Evolutionary conservation across 1,140 invertebrate genomes (phyloP), one percentile per base, ranked within the genome.

Genomic region (Drosophila pectinifera): DNA sequence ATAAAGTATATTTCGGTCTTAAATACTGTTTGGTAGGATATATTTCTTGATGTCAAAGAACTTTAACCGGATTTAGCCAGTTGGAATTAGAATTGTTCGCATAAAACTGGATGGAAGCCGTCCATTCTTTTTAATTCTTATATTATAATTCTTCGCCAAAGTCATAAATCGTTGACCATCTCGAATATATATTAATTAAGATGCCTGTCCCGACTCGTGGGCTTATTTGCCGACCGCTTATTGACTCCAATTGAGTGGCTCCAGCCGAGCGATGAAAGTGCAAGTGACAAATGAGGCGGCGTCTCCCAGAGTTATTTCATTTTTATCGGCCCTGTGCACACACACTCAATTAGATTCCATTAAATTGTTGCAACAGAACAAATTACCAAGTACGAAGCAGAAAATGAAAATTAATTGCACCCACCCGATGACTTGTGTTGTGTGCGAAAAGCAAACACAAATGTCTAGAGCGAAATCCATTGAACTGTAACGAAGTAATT

Each of bases 321-420:
- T 57, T 73, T 57, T 57, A 73, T 73, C 48, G 51, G 70, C 54
- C 56, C 41, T 68, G 39, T 53, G 78, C 64, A 48, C 45, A 36
- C 39, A 68, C 63, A 70, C 45, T 48, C 68, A 85, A 78, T 81
- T 78, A 62, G 77, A 80, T 80, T 85, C 77, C 67, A 61, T 79
- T 69, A 41, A 86, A 74, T 85, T 67, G 63, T 74, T 72, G 69
- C 73, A 64, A 80, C 75, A 72, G 28, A 45, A 42, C 31, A 38
- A 70, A 69, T 56, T 70, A 56, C 65, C 42, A 57, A 43, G 42
- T 70, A 56, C 65, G 49, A 57, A 36, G 42, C 49, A 20, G 65
- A 75, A 83, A 57, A 69, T 56, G 31, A 83, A 73, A 79, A 84
- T 74, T 85, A 85, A 85, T 81, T 85, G 82, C 67, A 55, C 65